Evolutionary conservation across 2,113 vertebrate species (phyloP).

Genomic region (Ondatra zibethicus): DNA sequence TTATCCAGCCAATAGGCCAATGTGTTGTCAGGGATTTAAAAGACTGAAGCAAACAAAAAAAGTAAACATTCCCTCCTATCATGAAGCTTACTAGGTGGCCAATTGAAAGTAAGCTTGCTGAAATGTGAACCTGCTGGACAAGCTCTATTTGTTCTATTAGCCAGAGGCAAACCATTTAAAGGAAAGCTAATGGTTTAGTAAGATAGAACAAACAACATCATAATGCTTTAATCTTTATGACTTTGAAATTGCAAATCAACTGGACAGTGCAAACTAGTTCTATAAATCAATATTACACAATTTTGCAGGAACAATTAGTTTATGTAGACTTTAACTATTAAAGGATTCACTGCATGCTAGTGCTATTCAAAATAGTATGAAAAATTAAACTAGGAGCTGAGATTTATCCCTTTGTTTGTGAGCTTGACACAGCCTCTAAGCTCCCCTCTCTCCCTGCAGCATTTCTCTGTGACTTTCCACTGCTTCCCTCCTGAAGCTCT

Average conservation of each 20-base stretch:
- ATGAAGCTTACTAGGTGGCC: neutral
- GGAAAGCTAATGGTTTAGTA: neutral
- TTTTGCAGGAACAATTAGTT: neutral
- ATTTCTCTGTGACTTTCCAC: neutral
- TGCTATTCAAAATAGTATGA: neutral
- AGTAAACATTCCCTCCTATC: neutral
- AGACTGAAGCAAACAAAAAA: too few species aligned
- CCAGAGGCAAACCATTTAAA: neutral
- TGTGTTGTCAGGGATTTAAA: neutral
- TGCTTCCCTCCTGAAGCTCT: conserved; percentile 15
- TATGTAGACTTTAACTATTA: neutral
- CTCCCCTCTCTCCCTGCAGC: neutral
- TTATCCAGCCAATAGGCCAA: neutral
- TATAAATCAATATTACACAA: conserved; percentile 2
- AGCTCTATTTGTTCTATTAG: neutral
- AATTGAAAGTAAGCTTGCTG: neutral
- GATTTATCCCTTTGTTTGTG: conserved; percentile 57
- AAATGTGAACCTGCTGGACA: neutral
- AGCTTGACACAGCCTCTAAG: conserved; percentile 23
- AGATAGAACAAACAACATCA: conserved; percentile 3
- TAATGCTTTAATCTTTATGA: conserved; percentile 9
- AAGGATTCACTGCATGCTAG: neutral
- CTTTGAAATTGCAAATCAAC: conserved; percentile 27
- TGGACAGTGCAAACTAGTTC: neutral
- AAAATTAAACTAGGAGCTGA: neutral